Evolutionary conservation across 2,888 invertebrate genomes (phyloP), one percentile per base, ranked within the genome.

Genomic region (Cyaniris semiargus): DNA sequence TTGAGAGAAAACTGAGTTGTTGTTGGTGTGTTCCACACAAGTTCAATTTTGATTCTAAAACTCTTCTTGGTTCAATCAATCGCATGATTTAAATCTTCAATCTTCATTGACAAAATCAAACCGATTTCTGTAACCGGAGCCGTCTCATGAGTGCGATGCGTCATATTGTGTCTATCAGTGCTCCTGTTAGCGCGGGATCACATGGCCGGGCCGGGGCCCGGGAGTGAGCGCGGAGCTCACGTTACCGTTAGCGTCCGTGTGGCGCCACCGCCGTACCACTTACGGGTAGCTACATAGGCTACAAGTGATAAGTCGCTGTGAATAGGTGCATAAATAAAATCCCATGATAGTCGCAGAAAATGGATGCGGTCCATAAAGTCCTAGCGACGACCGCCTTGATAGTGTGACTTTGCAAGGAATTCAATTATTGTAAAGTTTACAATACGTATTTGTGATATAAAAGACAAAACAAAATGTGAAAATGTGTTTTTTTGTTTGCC

Each of bases 201-300:
- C 85, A 84, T 80, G 81, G 85, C 85, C 86, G 84, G 81, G 85
- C 85, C 86, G 84, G 85, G 84, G 81, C 85, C 85, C 86, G 84
- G 85, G 84, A 86, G 85, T 86, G 83, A 86, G 87, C 87, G 86
- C 86, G 86, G 88, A 90, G 88, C 90, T 92, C 86, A 93, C 90
- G 90, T 92, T 93, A 93, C 93, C 93, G 93, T 93, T 93, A 93
- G 85, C 86, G 85, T 83, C 88, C 82, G 84, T 83, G 83, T 85
- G 92, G 92, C 93, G 92, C 93, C 91, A 87, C 82, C 79, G 74
- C 70, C 78, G 80, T 80, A 81, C 81, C 80, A 81, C 81, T 81
- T 81, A 80, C 80, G 80, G 80, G 76, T 78, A 34, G 34, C 34
- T 72, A 60, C 44, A 44, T 44, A 44, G 38, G 23, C 60, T 56